A percentile compares a stretch with the other conserved stretches of the same genome.
These are phyloP conservation scores for Tanytarsus gracilentus DNA, from an alignment of 2,888 invertebrate species.

Conservation along the genomic window DNA sequence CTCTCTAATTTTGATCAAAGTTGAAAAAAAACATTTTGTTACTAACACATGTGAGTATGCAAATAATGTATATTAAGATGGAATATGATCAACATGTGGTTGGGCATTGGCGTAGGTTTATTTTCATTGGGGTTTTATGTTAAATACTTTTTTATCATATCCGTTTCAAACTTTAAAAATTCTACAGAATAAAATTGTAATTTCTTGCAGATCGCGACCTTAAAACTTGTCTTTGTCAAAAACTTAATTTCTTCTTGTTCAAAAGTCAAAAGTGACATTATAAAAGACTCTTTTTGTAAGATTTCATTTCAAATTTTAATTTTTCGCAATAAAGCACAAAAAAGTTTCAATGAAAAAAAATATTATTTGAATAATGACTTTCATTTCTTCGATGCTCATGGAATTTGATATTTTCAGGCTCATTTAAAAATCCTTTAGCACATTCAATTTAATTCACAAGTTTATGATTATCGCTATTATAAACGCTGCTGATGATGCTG, in stretches of 20 bases:
- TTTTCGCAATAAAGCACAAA: too few species aligned
- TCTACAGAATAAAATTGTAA: not conserved
- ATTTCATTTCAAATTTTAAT: too few species aligned
- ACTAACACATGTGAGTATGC: not conserved
- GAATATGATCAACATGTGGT: not conserved
- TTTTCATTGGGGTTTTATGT: not conserved
- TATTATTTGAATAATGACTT: too few species aligned
- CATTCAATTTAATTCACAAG: too few species aligned
- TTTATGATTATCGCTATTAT: too few species aligned
- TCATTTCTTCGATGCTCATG: too few species aligned
- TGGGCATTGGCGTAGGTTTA: slow-evolving; percentile 8
- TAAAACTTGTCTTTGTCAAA: not conserved
- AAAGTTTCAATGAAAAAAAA: too few species aligned
- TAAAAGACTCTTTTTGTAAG: too few species aligned
- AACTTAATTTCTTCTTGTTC: slow-evolving; percentile 9
- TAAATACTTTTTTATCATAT: not conserved
- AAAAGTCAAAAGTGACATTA: not conserved
- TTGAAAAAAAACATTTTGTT: not conserved
- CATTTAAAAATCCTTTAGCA: too few species aligned
- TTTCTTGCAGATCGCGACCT: not conserved
- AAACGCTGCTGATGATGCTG: too few species aligned
- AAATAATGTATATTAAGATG: not conserved
- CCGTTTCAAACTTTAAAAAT: not conserved
- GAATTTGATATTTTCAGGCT: too few species aligned
- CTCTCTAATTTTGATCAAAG: not conserved